Evolutionary conservation across 1,140 invertebrate genomes (phyloP), one percentile per base, ranked within the genome.

Genomic region (Diploscapter pachys): DNA sequence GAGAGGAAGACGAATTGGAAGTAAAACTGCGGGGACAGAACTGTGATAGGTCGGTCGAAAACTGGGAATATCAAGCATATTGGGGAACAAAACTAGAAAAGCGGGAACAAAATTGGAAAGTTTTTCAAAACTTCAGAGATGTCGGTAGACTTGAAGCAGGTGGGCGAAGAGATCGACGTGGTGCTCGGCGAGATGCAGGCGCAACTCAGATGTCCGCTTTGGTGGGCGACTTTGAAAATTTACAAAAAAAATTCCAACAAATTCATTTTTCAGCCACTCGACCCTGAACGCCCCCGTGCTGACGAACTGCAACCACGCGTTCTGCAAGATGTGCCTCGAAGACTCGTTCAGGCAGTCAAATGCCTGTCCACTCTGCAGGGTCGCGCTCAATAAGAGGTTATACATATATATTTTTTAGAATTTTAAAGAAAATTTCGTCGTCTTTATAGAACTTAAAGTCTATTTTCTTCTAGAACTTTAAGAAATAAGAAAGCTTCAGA

Each of bases 201-300:
- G 50, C 31, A 51, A 4, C 8, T 74, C 67, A 78, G 65, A 76
- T 78, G 76, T 68, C 63, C 71, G 53, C 73, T 78, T 70, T 78
- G 76, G 76, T 78, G 59, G 70, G 54, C 73, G 51, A 62, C 56
- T 54, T n/a, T 11, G 8, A 53, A 51, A 55, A 54, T 53, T 50
- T 74, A 50, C 4, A 71, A 49, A 31, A 49, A 31, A 6, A 11
- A 56, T 31, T 67, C 59, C 13, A 49, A 8, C 11, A 54, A 63
- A 62, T 48, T 61, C 49, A 65, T 54, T 4, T 75, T 78, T 70
- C 71, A 78, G 76, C 67, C 71, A 69, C 56, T 78, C 76, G 51
- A 78, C 76, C 53, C 53, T 76, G n/a, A 65, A 73, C 55, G 71
- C 69, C n/a, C 64, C 72, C 3, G 52, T 75, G n/a, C 64, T 66